Percentiles rank a stretch among this genome's conserved stretches.
Evolutionary conservation across 2,888 invertebrate species (phyloP).

Genomic region (Limnephilus rhombicus): DNA sequence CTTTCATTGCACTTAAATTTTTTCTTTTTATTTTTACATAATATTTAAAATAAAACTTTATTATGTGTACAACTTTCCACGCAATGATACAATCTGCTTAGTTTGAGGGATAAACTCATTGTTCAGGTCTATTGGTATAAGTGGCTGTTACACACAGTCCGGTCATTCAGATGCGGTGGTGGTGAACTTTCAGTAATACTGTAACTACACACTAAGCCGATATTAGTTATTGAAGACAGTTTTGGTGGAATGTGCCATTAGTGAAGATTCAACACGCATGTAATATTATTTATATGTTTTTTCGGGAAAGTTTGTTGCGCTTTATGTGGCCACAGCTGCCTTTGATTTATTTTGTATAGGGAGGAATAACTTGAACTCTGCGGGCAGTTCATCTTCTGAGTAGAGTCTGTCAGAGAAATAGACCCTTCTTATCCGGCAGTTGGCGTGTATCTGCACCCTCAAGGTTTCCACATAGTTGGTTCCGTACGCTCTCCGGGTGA

Average conservation of each 20-base stretch:
- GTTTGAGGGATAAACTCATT: too few species aligned
- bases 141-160: too few species aligned
- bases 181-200: neutral
- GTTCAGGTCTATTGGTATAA: too few species aligned
- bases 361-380: conserved; percentile 96
- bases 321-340: conserved; percentile 76
- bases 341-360: conserved; percentile 91
- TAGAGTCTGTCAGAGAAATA: conserved; percentile 96
- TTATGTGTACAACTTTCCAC: too few species aligned
- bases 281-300: conserved; percentile 4
- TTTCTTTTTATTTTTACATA: neutral
- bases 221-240: neutral
- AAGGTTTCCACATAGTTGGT: conserved; percentile 96
- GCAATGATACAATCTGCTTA: too few species aligned
- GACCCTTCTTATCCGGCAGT: conserved; percentile 93
- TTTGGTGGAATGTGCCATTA: neutral
- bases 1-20: neutral
- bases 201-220: neutral
- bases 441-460: conserved; percentile 96
- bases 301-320: conserved; percentile 39
- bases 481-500: conserved; percentile 95
- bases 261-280: neutral
- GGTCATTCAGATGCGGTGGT: neutral
- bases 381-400: conserved; percentile 95
- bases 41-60: too few species aligned